Base-by-base conservation (phyloP, 2,888 invertebrate species). In the Prosopocoilus inquinatus region DNA sequence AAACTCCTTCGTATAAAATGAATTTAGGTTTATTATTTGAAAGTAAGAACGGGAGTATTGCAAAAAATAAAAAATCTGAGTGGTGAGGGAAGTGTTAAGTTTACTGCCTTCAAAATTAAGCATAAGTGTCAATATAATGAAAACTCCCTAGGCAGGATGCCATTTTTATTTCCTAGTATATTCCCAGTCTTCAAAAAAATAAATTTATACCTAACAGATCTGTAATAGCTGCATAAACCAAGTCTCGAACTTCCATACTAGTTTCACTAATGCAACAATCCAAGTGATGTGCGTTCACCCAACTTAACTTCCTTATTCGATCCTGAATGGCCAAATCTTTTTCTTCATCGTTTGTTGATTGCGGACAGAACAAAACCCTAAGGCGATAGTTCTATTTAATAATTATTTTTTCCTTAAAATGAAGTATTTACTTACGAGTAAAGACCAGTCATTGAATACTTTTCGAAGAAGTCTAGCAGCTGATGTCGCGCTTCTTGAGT, bases 251-350 rank as follows among this genome's bases (percentile, higher is more conserved):
- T 67, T 87, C 87, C 0, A 90, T 83, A 73, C 88, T 88, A 8
- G 87, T 85, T 73, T 96, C 90, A 71, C 95, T 92, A 61, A 99
- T 89, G 66, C 89, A 86, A 69, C 96, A 95, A 70, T 96, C 96
- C 53, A 99, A 83, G 77, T 96, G 95, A 60, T 90, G 88, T 48
- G 94, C 90, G 55, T 94, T 94, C 7, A 99, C 93, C 99, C 99
- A 99, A 76, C 94, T 92, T 52, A 99, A 80, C 72, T 94, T 92
- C 46, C 98, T 87, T 68, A 99, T 98, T 55, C 96, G 87, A 63
- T 90, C 91, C 69, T 98, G 97, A 71, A 98, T 88, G 41, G 86
- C 86, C 36, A 97, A 84, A 81, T 99, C 99, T 67, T 90, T 89
- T 63, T 97, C 95, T 79, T 96, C 96, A 71, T 98, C 97, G 38